Evolutionary conservation across 2,113 vertebrate genomes (phyloP).

Genomic region (Neomonachus schauinslandi): DNA sequence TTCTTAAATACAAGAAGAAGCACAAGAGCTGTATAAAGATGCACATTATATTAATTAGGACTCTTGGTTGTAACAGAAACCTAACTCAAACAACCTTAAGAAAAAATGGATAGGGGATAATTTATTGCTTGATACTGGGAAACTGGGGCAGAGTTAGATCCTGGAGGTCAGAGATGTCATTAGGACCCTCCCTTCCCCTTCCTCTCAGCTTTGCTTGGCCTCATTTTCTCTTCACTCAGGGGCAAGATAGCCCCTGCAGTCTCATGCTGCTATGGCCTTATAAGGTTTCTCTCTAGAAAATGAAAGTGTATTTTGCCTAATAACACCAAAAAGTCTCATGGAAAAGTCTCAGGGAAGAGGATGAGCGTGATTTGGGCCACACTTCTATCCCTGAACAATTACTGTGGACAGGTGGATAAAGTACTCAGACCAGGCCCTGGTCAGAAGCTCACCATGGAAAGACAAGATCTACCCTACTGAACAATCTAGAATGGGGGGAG

Average conservation of each 20-base stretch:
- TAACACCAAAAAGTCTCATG: not conserved
- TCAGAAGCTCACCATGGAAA: not conserved
- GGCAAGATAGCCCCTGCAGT: not conserved
- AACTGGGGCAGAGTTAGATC: not conserved
- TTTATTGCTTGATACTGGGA: not conserved
- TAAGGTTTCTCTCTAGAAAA: slow-evolving; percentile 17
- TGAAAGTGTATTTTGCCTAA: not conserved
- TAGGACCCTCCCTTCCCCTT: not conserved
- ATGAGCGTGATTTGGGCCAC: not conserved
- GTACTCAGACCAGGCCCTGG: not conserved
- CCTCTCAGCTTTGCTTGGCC: not conserved
- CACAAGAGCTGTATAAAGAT: not conserved
- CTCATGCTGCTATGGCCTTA: not conserved
- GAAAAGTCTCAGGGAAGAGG: not conserved
- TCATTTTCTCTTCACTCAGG: slow-evolving; percentile 35
- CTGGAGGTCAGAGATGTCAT: not conserved
- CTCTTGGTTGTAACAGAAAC: not conserved
- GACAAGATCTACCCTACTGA: not conserved
- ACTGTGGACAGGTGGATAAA: not conserved
- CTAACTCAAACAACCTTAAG: slow-evolving; percentile 2
- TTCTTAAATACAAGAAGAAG: slow-evolving; percentile 25
- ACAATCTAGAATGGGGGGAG: not conserved
- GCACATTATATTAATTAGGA: not conserved
- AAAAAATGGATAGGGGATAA: not conserved
- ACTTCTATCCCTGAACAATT: slow-evolving; percentile 25